Base-by-base conservation (phyloP, 2,113 vertebrate genomes). In the Reinhardtius hippoglossoides region DNA sequence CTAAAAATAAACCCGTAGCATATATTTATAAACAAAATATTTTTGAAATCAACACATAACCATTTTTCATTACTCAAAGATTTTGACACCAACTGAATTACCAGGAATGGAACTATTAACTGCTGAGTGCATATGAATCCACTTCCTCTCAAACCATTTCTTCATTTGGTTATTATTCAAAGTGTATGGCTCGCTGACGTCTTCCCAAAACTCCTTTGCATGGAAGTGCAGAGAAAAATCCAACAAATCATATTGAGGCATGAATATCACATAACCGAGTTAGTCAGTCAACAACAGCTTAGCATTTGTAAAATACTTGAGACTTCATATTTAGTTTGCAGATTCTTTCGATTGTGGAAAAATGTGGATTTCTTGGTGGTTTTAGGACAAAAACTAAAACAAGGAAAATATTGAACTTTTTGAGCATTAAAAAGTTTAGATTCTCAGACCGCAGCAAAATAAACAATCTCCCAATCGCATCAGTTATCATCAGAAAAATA, bases 1-100 rank as follows among this genome's bases (percentile, higher is more conserved):
- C 9, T 74, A 40, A 69, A 66, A 70, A 65, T 24, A 52, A 78
- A 75, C 67, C 35, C 8, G 21, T 65, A 76, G 60, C 23, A 71
- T 56, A 10, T 48, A 23, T 15, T 31, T 31, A 31, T 31, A 5
- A 52, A 71, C 46, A 27, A 56, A 50, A 5, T 21, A 9, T 9
- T 9, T 52, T 52, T 52, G 2, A 18, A 54, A 20, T n/a, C 50
- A 21, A 54, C 18, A n/a, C 20, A 54, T n/a, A 3, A 54, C 10
- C 20, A 52, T n/a, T 46, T 46, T 9, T 37, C 35, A 37, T 37
- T 37, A 10, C 40, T 42, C 9, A 46, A 54, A 21, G 66, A 50
- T 14, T 24, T 26, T 13, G 2, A 76, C 15, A 46, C 13, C 21
- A 62, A 64, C 54, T 54, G 8, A 20, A 31, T 12, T 26, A 54